These are phyloP conservation scores for Paracanthobrama guichenoti DNA, from an alignment of 2,113 vertebrate genomes.

Conservation along the genomic window DNA sequence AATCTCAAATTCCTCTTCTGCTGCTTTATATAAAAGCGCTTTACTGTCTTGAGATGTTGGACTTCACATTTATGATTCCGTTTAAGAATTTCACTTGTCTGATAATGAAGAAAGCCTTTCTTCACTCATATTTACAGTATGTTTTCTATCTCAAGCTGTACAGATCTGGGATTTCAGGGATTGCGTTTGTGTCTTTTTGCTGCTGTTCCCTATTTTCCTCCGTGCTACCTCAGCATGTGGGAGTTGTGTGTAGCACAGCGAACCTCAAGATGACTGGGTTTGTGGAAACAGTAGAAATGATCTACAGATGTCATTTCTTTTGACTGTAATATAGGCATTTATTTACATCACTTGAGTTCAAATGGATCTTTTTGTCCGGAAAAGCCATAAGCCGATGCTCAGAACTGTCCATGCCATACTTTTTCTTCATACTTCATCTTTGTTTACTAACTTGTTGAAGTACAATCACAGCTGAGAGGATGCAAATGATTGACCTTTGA, in stretches of 20 bases:
- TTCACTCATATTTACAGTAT: constrained; percentile 20
- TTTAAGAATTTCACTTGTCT: background rate
- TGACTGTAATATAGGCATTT: background rate
- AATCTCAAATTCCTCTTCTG: background rate
- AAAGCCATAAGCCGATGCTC: background rate
- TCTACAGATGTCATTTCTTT: background rate
- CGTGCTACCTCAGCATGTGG: constrained; percentile 32
- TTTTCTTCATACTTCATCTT: background rate
- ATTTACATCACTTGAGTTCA: background rate
- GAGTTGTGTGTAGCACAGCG: constrained; percentile 42
- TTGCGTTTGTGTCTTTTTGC: background rate
- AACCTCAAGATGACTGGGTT: constrained; percentile 41
- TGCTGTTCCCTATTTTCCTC: constrained; percentile 10
- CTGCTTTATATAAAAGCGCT: background rate
- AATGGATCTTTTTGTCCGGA: constrained; percentile 21
- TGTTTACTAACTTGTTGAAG: background rate
- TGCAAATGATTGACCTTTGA: background rate
- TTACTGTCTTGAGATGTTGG: background rate
- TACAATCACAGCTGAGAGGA: background rate
- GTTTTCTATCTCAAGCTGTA: background rate
- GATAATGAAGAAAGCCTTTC: background rate
- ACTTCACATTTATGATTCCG: background rate
- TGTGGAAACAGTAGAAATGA: constrained; percentile 28
- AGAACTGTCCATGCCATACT: background rate
- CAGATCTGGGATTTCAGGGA: constrained; percentile 17